phyloP scores from a whole-genome alignment of 2,113 vertebrate genomes.

The Asarcornis scutulata region DNA sequence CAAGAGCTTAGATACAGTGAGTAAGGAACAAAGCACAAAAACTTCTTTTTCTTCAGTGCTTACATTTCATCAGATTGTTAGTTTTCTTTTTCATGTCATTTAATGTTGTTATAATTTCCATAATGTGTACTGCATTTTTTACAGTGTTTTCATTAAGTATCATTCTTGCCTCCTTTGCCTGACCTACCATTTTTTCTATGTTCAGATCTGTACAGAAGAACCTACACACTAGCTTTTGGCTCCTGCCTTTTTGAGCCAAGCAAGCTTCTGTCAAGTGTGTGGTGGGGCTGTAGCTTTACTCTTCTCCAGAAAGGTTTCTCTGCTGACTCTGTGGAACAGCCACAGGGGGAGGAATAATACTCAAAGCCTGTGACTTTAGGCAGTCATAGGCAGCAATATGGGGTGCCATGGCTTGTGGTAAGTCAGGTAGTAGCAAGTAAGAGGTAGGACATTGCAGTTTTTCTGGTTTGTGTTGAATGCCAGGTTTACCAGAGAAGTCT shows the following conservation, averaged over 20 bases:
- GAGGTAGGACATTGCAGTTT: not conserved
- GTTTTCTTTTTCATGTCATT: not conserved
- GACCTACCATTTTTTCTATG: not conserved
- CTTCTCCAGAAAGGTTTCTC: not conserved
- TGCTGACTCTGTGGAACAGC: not conserved
- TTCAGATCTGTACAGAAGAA: not conserved
- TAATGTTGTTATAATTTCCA: not conserved
- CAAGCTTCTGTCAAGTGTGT: not conserved
- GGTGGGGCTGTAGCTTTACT: not conserved
- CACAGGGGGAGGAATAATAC: rapidly evolving
- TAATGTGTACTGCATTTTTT: not conserved
- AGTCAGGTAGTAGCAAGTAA: not conserved
- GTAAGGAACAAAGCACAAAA: not conserved
- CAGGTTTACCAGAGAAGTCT: not conserved
- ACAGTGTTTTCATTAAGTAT: not conserved
- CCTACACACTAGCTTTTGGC: not conserved
- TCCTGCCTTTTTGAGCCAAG: not conserved
- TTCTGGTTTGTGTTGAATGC: not conserved
- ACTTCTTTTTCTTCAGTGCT: not conserved
- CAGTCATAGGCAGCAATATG: not conserved
- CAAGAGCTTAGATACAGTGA: not conserved
- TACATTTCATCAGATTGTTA: not conserved
- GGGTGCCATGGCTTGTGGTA: not conserved
- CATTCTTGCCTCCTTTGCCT: not conserved
- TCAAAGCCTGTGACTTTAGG: not conserved